Base-by-base conservation (phyloP, 1,140 invertebrate genomes). In the Drosophila takahashii region DNA sequence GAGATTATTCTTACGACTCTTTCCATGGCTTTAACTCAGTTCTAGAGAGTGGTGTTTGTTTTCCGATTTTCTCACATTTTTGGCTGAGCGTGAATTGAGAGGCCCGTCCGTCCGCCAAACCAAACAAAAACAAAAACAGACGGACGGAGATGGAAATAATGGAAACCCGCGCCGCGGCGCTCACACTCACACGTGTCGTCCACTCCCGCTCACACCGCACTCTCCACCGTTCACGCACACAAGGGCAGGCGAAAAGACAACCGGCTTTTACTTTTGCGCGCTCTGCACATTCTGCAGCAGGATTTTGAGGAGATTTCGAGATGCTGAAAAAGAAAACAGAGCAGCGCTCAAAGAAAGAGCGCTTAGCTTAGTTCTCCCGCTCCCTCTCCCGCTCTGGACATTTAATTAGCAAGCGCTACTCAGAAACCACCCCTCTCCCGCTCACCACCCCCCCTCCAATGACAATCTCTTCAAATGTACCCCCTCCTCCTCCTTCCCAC, bases 211-310 rank as follows among this genome's bases (percentile, higher is more conserved):
- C 37, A 26, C 51, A 56, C 22, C 18, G 22, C 50, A 66, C 52
- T 60, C 71, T 70, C 54, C 47, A 16, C 47, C 32, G 11, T 54
- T 52, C 56, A 71, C 78, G 62, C 74, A 81, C 64, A 75, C 76
- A 52, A 26, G 18, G 60, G 47, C 50, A 69, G 15, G 41, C 8
- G 7, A 18, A 44, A 44, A 44, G 47, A 51, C 64, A 89, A 80
- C 84, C 84, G 84, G 84, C 84, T 89, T 89, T 87, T 77, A 66
- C 62, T 73, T 89, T 90, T 81, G 26, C 85, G 79, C 84, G 84
- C 84, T 86, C 84, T 81, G 60, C 72, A 81, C 39, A 54, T 58
- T 75, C 72, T 81, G 79, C 80, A 79, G 44, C 80, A 83, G 80
- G 80, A 86, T 81, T 50, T 76, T 67, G 70, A 71, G 81, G 70